Evolutionary conservation across 2,888 invertebrate species (phyloP), one percentile per base, ranked within the genome.

Genomic region (Pseudolycoriella hygida): DNA sequence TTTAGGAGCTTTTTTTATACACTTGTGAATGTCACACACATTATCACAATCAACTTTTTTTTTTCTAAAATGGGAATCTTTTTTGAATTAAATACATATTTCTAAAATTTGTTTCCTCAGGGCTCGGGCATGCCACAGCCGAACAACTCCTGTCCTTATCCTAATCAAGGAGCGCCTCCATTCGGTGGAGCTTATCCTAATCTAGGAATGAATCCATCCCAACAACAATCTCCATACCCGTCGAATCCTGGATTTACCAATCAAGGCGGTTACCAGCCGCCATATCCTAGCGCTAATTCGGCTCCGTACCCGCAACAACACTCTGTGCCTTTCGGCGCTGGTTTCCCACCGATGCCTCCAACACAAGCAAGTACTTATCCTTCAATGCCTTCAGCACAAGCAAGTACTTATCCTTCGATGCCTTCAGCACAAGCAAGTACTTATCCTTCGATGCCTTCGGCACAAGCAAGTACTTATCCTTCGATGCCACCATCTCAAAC

Each of bases 81-180:
- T 25, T 25, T 8, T 25, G n/a, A n/a, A n/a, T n/a, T n/a, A n/a
- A 25, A 25, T 25, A 25, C 4, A 25, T 6, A 25, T 6, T 8
- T 25, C 25, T 25, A 17, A 10, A 31, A 41, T 20, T 25, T 12
- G 11, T 44, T 50, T 54, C 64, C 61, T 56, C 63, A 64, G 64
- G 62, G 63, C 56, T 55, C 64, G 54, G 63, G 64, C 55, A 59
- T 58, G 58, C 59, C 60, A 52, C 56, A 52, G 53, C 57, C 52
- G 52, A 52, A 53, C 54, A 49, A 53, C 52, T 46, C 49, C 45
- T 40, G 19, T 41, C 25, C 40, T 3, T 40, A 32, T 37, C 43
- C 43, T 12, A 14, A 12, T 34, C 34, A 34, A 34, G 25, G 15
- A 41, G 46, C 40, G 18, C 43, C 37, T 38, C 64, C 62, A 44